Evolutionary conservation across 23 tunicate genomes (phyloP), one percentile per base, ranked within the genome.

Genomic region (Diplosoma virens): DNA sequence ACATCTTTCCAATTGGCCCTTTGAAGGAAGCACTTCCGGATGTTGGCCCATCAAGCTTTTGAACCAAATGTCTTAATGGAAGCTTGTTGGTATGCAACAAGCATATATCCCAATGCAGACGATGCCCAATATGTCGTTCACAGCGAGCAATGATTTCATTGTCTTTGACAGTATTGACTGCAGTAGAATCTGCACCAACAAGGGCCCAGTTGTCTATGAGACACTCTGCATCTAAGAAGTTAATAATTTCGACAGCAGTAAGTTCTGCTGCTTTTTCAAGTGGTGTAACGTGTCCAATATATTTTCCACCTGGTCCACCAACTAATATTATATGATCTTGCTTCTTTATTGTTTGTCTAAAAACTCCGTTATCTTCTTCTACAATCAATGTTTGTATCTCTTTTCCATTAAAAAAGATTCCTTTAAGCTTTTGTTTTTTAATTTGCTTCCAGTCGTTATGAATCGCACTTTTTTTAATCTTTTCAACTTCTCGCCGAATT

Each of bases 21-120:
- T 63, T 63, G 34, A 63, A 24, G 17, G 69, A 63, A 63, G 34
- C 69, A 63, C 34, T 63, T 63, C 69, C 34, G 4, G 69, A 63
- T 26, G 34, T 63, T 25, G 69, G 36, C 7, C 69, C 69, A 25
- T 63, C 69, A 63, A 63, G 69, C 69, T 63, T 63, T 63, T 63
- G 69, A 30, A 25, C 18, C 29, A 63, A 23, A 63, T 63, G 69
- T 11, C 34, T 33, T 3, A 63, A 23, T 63, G 69, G 69, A 17
- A 63, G 69, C 69, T 63, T n/a, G 29, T 63, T 63, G 69, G 69
- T 63, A 23, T 63, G 69, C 69, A 63, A 23, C 69, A 63, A 28
- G 69, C 69, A 28, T 56, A 24, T 63, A 23, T 63, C 36, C 36
- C 34, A 63, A 28, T 63, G 69, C 14, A 63, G 21, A 23, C 69